Evolutionary conservation across 2,113 vertebrate species (phyloP), one percentile per base, ranked within the genome.

Genomic region (Chascanopsetta lugubris): DNA sequence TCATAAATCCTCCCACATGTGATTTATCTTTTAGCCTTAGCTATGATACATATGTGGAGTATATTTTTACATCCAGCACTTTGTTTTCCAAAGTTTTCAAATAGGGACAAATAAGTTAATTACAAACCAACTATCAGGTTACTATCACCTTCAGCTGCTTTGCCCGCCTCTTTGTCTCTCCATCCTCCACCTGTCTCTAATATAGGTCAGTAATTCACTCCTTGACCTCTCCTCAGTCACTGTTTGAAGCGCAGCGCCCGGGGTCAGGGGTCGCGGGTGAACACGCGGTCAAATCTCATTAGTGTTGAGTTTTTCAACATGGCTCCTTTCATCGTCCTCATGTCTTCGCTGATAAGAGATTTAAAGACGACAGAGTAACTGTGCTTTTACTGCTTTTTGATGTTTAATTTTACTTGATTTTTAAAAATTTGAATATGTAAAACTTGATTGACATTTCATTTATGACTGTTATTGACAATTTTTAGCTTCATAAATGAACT

Each of bases 181-280:
- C 22, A n/a, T 58, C 9, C 21, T 47, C 3, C 13, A 56, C 21
- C 27, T 58, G 32, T 72, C 5, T 57, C 50, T 69, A 59, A 62
- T 59, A 1, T 47, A 48, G 66, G 84, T 69, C 77, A 61, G 1
- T 86, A 38, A 54, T 58, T 75, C 88, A 86, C 91, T 89, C 85
- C 85, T 58, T 84, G 75, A 36, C 61, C 72, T 85, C 50, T 57
- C 48, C 2, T 65, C 32, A 32, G 12, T 48, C n/a, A n/a, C 45
- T 50, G 42, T 79, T 64, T 71, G 74, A 69, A 38, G 40, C 34
- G 8, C 18, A 20, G 56, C 7, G 46, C 17, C 57, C 32, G 40
- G n/a, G 15, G 45, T 59, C 59, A 49, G 34, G 25, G 72, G 59
- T 43, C 38, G 38, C n/a, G 38, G 38, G 38, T 43, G 50, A 68